Evolutionary conservation across 2,797 vertebrate genomes (phyloP).

Genomic region (Paratrypauchen microcephalus): DNA sequence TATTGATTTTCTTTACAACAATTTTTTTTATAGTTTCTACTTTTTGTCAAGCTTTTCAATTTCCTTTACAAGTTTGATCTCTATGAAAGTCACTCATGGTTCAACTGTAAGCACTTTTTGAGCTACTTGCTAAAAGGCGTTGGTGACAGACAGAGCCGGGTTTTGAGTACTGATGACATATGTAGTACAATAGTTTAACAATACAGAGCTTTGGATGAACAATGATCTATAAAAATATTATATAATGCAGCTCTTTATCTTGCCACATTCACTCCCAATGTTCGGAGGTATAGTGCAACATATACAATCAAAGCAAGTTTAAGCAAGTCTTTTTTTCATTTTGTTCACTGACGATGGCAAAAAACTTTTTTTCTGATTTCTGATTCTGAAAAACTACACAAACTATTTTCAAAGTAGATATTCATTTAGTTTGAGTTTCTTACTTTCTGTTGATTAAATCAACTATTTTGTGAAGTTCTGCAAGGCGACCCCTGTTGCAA

Average conservation of each 20-base stretch:
- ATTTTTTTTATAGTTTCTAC: neutral
- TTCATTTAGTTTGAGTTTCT: too few relatives aligned
- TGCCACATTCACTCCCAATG: neutral
- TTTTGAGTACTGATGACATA: constrained; percentile 32
- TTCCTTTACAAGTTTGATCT: constrained; percentile 25
- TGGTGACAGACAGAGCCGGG: constrained; percentile 10
- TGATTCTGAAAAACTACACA: too few relatives aligned
- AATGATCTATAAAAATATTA: neutral
- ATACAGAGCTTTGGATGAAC: neutral
- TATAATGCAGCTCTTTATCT: neutral
- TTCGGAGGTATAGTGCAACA: too few relatives aligned
- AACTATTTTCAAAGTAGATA: neutral
- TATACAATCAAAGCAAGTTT: too few relatives aligned
- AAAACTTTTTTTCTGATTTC: too few relatives aligned
- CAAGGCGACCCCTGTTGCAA: too few relatives aligned
- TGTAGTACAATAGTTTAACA: neutral
- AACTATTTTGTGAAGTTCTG: too few relatives aligned
- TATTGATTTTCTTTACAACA: constrained; percentile 27
- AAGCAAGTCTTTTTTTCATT: too few relatives aligned
- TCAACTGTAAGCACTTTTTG: constrained; percentile 10
- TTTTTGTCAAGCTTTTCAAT: constrained; percentile 22
- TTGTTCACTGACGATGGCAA: too few relatives aligned
- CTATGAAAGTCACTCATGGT: constrained; percentile 30
- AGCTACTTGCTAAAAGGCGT: constrained; percentile 12
- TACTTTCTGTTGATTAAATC: too few relatives aligned